Evolutionary conservation across 2,888 invertebrate species (phyloP), one percentile per base, ranked within the genome.

Genomic region (Tromatobia lineatoria): DNA sequence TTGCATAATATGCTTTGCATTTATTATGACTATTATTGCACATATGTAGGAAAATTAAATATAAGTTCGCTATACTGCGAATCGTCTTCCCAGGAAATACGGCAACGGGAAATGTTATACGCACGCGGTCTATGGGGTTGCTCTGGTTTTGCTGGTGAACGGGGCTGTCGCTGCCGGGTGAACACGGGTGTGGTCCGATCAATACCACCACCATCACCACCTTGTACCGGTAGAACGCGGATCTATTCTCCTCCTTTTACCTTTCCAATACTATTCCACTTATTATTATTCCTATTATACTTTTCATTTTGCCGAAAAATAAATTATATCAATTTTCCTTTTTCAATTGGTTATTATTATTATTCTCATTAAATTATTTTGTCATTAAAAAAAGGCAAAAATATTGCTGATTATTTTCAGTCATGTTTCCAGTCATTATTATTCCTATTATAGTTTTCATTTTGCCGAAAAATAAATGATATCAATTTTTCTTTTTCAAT

Each of bases 101-200:
- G 4, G 34, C 61, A 18, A 29, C 61, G 34, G 34, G 34, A 61
- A 61, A 61, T 10, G 29, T 61, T 10, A 4, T 29, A 34, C 34
- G 34, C 61, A 18, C 61, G n/a, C 59, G 29, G n/a, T 82, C 83
- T 84, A 85, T 45, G 81, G 71, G 74, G 85, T 83, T 86, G 86
- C 75, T 83, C 83, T 23, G 57, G 71, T 57, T 71, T 59, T 23
- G 57, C 71, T 23, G 57, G 42, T 59, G 20, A 25, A 59, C 57
- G 86, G 87, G 88, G 86, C 88, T 88, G 89, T 83, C 57, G 80
- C 76, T 80, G 66, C 38, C 71, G 80, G 83, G 38, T 88, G 89
- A 91, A 88, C 87, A 90, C 91, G 92, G 92, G 92, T 93, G 92
- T 93, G 92, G 92, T 92, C 91, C 92, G 92, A 93, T 93, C 92